Percentiles rank a stretch among this genome's conserved stretches.
phyloP scores from a whole-genome alignment of 1,140 invertebrate species.

The Eciton burchellii region DNA sequence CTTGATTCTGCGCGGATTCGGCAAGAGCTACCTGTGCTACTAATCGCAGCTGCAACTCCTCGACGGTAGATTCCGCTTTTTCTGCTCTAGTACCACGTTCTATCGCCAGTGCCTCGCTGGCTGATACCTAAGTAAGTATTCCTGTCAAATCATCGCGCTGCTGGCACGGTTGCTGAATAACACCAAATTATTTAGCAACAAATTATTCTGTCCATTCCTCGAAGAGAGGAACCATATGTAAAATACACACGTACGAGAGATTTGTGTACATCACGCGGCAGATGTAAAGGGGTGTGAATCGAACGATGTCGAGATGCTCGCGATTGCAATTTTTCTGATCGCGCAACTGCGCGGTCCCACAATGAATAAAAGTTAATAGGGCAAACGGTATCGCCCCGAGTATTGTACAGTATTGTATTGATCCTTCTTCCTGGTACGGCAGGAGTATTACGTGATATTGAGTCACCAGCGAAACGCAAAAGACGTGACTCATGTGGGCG shows the following conservation, averaged over 20 bases:
- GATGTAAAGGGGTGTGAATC: not conserved
- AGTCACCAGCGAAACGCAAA: slow-evolving; percentile 75
- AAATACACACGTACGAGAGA: not conserved
- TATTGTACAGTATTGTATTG: too few relatives aligned
- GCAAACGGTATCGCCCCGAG: too few relatives aligned
- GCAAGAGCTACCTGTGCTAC: slow-evolving; percentile 75
- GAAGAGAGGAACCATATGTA: not conserved
- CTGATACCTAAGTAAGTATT: slow-evolving; percentile 70
- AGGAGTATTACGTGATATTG: slow-evolving; percentile 77
- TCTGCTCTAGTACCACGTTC: slow-evolving; percentile 68
- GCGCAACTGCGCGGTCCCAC: slow-evolving; percentile 5
- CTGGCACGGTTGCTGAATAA: not conserved
- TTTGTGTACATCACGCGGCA: not conserved
- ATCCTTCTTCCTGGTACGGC: slow-evolving; percentile 68
- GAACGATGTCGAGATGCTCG: not conserved
- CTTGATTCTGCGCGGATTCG: slow-evolving; percentile 76
- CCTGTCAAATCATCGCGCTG: not conserved
- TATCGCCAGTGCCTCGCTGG: slow-evolving; percentile 69
- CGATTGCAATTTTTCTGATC: slow-evolving; percentile 4
- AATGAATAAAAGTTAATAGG: slow-evolving; percentile 65
- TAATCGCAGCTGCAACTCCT: slow-evolving; percentile 77
- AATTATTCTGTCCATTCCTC: not conserved
- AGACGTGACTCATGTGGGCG: slow-evolving; percentile 73
- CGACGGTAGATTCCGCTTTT: slow-evolving; percentile 68
- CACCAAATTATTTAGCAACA: not conserved